These are phyloP conservation scores for Pleuronectes platessa DNA, from an alignment of 2,113 vertebrate species.

Conservation along the genomic window DNA sequence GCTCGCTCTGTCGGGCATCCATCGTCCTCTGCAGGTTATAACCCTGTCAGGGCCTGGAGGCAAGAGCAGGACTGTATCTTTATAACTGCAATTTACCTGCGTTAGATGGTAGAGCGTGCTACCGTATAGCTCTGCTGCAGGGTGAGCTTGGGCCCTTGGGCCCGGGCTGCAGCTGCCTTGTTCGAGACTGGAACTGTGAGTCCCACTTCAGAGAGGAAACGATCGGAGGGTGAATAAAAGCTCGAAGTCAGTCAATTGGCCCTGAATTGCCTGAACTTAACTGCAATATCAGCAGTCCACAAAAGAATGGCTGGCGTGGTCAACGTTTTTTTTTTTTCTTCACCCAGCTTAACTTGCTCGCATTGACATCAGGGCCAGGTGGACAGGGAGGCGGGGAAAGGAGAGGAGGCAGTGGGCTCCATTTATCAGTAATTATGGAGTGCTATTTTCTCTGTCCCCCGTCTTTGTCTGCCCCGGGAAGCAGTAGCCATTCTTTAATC, in stretches of 20 bases:
- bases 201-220: slow-evolving; percentile 62
- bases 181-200: slow-evolving; percentile 44
- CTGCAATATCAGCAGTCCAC: slow-evolving; percentile 77
- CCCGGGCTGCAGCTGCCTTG: slow-evolving; percentile 54
- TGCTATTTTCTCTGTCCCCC: slow-evolving; percentile 78
- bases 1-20: slow-evolving; percentile 27
- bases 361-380: slow-evolving; percentile 75
- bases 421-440: slow-evolving; percentile 84
- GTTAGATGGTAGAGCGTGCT: slow-evolving; percentile 17
- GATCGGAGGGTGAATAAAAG: slow-evolving; percentile 73
- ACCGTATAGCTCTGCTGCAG: slow-evolving; percentile 17
- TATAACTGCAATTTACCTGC: slow-evolving; percentile 33
- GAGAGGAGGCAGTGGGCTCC: slow-evolving; percentile 67
- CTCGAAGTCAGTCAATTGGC: slow-evolving; percentile 74
- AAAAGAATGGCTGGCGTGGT: slow-evolving; percentile 64
- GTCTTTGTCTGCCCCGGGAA: slow-evolving; percentile 71
- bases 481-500: slow-evolving; percentile 81
- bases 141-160: slow-evolving; percentile 62
- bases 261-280: slow-evolving; percentile 78
- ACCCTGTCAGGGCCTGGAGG: slow-evolving; percentile 43
- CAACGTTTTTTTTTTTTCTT: slow-evolving; percentile 50
- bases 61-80: slow-evolving; percentile 31
- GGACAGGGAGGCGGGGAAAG: slow-evolving; percentile 67
- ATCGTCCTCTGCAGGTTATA: slow-evolving; percentile 44
- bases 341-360: slow-evolving; percentile 64